Evolutionary conservation across 2,888 invertebrate genomes (phyloP).

Genomic region (Melipona beecheii): DNA sequence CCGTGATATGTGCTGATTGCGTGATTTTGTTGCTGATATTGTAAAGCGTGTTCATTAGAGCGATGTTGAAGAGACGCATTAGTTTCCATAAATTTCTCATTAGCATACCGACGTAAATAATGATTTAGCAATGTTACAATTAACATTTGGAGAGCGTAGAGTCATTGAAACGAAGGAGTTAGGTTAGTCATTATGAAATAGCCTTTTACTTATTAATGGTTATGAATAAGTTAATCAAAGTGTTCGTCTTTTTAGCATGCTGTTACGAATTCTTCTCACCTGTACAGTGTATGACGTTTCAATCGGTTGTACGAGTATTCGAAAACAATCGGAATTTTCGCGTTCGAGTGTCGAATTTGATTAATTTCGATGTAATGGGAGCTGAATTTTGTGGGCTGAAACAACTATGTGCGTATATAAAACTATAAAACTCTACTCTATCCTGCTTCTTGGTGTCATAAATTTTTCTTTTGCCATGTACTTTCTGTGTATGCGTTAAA

Average conservation of each 20-base stretch:
- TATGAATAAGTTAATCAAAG: constrained; percentile 1
- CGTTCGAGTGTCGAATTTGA: background rate
- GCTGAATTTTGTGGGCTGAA: background rate
- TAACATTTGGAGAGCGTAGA: constrained; percentile 1
- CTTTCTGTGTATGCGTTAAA: background rate
- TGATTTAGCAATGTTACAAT: background rate
- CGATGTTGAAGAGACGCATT: background rate
- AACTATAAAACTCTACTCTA: background rate
- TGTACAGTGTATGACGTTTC: background rate
- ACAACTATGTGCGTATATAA: background rate
- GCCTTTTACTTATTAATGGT: constrained; percentile 6
- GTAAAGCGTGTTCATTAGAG: constrained; percentile 11
- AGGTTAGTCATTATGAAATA: background rate
- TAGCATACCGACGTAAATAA: background rate
- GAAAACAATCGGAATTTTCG: constrained; percentile 17
- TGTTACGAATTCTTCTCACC: constrained; percentile 1
- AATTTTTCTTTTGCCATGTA: background rate
- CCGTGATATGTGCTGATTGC: background rate
- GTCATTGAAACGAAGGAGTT: background rate
- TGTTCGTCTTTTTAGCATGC: constrained; percentile 37
- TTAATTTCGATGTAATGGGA: background rate
- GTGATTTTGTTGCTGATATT: constrained; percentile 23
- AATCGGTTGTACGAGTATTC: background rate
- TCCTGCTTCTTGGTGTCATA: background rate
- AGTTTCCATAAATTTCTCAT: background rate